Base-by-base conservation (phyloP, 2,888 invertebrate genomes). In the Nephrocerus scutellatus region DNA sequence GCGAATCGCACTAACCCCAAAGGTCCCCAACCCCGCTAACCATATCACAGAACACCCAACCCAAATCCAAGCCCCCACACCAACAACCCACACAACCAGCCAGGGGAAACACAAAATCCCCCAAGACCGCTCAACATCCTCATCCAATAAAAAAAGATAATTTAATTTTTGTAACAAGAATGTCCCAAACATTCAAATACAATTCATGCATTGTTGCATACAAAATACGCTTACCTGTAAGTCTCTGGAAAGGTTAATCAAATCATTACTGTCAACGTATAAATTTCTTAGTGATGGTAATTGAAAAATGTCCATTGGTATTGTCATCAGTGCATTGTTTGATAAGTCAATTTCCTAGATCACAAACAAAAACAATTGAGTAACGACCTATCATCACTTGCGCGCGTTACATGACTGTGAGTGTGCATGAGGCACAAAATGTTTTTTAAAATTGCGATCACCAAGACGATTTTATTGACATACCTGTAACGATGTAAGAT, bases 281-380 rank as follows among this genome's bases (percentile, higher is more conserved):
- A 83, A 61, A 56, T 76, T 80, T 36, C 79, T 69, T 41, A 83
- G 57, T 1, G 72, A 70, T 0, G 79, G 75, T 46, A 82, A 53
- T 40, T 74, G 72, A 30, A 81, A 60, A 32, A 68, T 45, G 42
- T 67, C 68, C 47, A 59, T 36, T 33, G 68, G 68, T 48, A 68
- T 65, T 22, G 63, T 62, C 36, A 57, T 51, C 4, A 68, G 52
- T 10, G 57, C 65, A 59, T 68, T 68, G 50, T 60, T 65, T 22
- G 69, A 68, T 35, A 68, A 55, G 57, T 68, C 69, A 15, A 68
- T 60, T 56, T 68, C 69, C 66, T 68, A 51, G n/a, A 36, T 43
- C 28, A 33, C 18, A 25, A 23, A 28, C 35, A 26, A 39, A 19
- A 44, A n/a, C n/a, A n/a, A n/a, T n/a, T n/a, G n/a, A n/a, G n/a